A percentile compares a stretch with the other conserved stretches of the same genome.
Conservation (phyloP, 2,888 invertebrate genomes). For the Volucella inflata region DNA sequence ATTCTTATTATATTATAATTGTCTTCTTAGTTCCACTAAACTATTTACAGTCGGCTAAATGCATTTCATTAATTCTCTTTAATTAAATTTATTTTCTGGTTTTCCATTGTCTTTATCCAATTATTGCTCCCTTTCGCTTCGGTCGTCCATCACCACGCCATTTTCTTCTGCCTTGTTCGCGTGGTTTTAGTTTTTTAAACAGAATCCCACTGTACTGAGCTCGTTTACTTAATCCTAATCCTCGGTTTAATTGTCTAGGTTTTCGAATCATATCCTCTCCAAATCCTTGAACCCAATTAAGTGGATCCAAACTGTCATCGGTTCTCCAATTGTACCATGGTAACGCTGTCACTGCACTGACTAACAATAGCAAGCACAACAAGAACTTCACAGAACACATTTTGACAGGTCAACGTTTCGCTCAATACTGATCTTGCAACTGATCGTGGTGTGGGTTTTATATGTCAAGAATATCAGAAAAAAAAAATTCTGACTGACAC, state of each 20-base stretch:
- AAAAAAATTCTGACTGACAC: background rate
- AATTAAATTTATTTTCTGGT: too few relatives aligned
- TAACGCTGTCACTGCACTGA: conserved; percentile 42
- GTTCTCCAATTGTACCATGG: conserved; percentile 61
- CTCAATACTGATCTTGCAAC: conserved; percentile 51
- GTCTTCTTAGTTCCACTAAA: too few relatives aligned
- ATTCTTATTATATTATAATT: too few relatives aligned
- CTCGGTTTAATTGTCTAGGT: conserved; percentile 75
- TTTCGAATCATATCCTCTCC: conserved; percentile 79
- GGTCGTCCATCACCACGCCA: conserved; percentile 50
- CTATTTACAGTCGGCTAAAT: too few relatives aligned
- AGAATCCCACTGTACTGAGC: conserved; percentile 60
- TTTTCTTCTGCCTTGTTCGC: conserved; percentile 47
- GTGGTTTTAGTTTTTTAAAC: conserved; percentile 63
- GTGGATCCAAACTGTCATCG: conserved; percentile 81
- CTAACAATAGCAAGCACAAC: conserved; percentile 37
- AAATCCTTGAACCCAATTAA: conserved; percentile 80
- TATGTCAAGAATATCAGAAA: conserved; percentile 4
- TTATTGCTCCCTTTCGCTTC: conserved; percentile 38
- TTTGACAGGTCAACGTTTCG: conserved; percentile 56
- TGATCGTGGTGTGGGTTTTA: conserved; percentile 53
- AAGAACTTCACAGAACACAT: conserved; percentile 48
- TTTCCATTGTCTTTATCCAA: conserved; percentile 10
- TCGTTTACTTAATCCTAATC: conserved; percentile 1
- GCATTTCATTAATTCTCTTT: too few relatives aligned